phyloP scores from a whole-genome alignment of 1,140 invertebrate species.

The Drosophila nasuta region DNA sequence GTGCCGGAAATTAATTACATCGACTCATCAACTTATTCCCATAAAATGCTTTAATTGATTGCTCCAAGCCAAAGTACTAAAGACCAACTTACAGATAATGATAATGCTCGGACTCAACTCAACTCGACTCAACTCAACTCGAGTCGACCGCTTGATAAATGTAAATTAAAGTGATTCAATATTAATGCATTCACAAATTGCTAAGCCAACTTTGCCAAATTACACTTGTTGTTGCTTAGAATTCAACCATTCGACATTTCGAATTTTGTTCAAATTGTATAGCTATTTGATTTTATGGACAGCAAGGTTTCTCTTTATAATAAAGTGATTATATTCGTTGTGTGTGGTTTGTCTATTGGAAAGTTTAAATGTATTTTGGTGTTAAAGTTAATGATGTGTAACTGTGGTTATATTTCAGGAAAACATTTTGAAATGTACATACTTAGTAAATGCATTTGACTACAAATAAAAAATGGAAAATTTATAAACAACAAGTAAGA shows the following conservation, averaged over 20 bases:
- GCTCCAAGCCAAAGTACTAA: conserved; percentile 1
- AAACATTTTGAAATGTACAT: no score
- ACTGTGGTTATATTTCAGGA: neutral
- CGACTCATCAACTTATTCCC: conserved; percentile 60
- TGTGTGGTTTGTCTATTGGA: neutral
- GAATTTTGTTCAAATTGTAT: neutral
- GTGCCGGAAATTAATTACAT: conserved; percentile 67
- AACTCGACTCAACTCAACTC: no score
- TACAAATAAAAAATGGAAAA: no score
- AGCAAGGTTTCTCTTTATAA: no score
- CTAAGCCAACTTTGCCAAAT: conserved; percentile 6
- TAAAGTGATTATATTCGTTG: no score
- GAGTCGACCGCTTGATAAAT: conserved; percentile 7
- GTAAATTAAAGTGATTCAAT: conserved; percentile 18
- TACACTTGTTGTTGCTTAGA: neutral
- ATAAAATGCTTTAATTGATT: conserved; percentile 56
- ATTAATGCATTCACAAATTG: conserved; percentile 19
- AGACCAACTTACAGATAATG: conserved; percentile 16
- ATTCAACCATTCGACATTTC: neutral
- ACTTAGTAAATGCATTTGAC: no score
- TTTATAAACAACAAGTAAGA: no score
- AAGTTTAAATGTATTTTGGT: neutral
- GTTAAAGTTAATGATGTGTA: neutral
- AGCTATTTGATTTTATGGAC: no score
- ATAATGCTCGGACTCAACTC: neutral